Conservation (phyloP, 2,888 invertebrate genomes). For the Gastrophysa polygoni region DNA sequence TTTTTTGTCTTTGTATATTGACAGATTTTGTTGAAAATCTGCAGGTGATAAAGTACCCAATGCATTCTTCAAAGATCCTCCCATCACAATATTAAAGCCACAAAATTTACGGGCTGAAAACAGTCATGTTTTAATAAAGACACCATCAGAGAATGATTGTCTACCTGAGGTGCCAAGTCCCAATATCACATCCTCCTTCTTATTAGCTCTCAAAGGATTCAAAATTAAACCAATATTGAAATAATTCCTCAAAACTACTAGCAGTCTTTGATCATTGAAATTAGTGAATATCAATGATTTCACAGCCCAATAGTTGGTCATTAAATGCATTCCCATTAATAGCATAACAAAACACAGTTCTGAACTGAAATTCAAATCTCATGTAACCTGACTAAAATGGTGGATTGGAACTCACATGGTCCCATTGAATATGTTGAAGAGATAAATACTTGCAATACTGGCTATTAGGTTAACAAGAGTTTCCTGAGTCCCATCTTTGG, state of each 20-base stretch:
- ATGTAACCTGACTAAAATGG: neutral
- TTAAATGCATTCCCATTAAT: slow-evolving; percentile 80
- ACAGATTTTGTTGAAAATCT: slow-evolving; percentile 56
- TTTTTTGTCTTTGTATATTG: slow-evolving; percentile 59
- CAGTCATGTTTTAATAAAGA: neutral
- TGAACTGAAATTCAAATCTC: slow-evolving; percentile 61
- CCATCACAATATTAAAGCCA: slow-evolving; percentile 68
- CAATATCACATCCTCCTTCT: slow-evolving; percentile 72
- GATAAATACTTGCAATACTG: slow-evolving; percentile 76
- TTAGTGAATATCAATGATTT: slow-evolving; percentile 77
- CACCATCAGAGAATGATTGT: neutral
- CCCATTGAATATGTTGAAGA: slow-evolving; percentile 72
- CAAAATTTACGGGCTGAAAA: slow-evolving; percentile 65
- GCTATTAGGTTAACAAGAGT: slow-evolving; percentile 92
- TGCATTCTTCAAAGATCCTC: slow-evolving; percentile 60
- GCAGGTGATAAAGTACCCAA: slow-evolving; percentile 38
- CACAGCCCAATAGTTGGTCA: slow-evolving; percentile 88
- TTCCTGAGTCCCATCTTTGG: slow-evolving; percentile 97
- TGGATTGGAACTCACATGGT: slow-evolving; percentile 55
- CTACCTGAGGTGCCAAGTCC: slow-evolving; percentile 60
- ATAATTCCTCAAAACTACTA: slow-evolving; percentile 72
- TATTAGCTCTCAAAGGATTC: slow-evolving; percentile 72
- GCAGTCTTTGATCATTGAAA: slow-evolving; percentile 80
- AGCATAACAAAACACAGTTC: slow-evolving; percentile 75
- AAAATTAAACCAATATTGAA: slow-evolving; percentile 65